A percentile compares a stretch with the other conserved stretches of the same genome.
These are phyloP conservation scores for Ailuropoda melanoleuca DNA, from an alignment of 2,113 vertebrate genomes.

Conservation along the genomic window DNA sequence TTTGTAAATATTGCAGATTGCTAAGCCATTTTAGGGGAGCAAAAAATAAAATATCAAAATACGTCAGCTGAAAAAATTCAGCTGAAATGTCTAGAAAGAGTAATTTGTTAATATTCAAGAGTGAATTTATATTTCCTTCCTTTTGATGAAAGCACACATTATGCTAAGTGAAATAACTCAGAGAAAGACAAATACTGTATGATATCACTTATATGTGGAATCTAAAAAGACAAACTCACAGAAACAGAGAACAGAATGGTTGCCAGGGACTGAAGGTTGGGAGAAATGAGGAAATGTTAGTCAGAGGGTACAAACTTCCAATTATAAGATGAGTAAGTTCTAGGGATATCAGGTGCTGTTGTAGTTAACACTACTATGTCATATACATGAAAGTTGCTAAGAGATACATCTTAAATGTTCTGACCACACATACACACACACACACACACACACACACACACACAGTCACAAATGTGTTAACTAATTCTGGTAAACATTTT, in stretches of 20 bases:
- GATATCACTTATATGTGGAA: neutral
- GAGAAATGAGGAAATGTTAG: neutral
- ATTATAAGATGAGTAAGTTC: neutral
- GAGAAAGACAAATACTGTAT: neutral
- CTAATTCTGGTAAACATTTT: neutral
- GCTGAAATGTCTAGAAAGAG: neutral
- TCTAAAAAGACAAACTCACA: neutral
- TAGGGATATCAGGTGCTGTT: neutral
- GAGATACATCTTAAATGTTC: neutral
- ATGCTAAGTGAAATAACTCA: neutral
- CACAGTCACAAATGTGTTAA: neutral
- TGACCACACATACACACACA: neutral
- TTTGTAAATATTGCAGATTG: neutral
- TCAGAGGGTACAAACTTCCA: neutral
- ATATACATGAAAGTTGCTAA: neutral
- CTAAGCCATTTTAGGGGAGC: neutral
- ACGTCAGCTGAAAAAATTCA: neutral
- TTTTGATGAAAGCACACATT: neutral
- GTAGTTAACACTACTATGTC: neutral
- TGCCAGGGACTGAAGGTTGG: neutral
- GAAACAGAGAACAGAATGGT: neutral
- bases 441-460: neutral
- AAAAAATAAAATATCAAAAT: conserved; percentile 26
- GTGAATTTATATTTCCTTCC: neutral
- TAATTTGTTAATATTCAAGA: neutral